Conservation (phyloP, 2,888 invertebrate genomes). For the Metalampra italica region DNA sequence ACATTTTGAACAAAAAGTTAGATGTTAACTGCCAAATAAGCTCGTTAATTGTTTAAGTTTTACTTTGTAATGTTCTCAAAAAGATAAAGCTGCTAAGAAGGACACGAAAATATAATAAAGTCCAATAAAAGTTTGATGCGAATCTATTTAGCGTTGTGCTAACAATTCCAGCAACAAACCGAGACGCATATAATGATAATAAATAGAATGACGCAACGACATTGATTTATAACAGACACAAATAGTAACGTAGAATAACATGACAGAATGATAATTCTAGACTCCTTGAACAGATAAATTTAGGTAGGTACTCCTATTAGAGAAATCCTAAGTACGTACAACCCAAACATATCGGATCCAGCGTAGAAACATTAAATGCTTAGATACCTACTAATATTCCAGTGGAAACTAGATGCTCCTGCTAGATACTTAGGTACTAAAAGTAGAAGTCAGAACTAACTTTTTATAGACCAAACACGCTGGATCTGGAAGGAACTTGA, state of each 20-base stretch:
- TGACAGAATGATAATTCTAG: not conserved
- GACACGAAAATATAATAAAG: constrained; percentile 2
- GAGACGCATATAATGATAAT: constrained; percentile 4
- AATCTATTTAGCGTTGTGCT: not conserved
- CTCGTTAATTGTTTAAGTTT: constrained; percentile 7
- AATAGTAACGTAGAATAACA: not conserved
- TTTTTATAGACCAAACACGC: too few relatives aligned
- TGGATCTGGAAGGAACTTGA: too few relatives aligned
- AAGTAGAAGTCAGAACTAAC: too few relatives aligned
- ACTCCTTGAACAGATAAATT: too few relatives aligned
- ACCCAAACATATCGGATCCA: too few relatives aligned
- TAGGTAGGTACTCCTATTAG: too few relatives aligned
- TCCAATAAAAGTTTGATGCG: not conserved
- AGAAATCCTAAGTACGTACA: too few relatives aligned
- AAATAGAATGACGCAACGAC: constrained; percentile 2
- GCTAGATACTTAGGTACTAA: too few relatives aligned
- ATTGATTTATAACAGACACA: constrained; percentile 1
- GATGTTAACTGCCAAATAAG: not conserved
- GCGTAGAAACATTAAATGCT: too few relatives aligned
- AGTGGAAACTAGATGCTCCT: too few relatives aligned
- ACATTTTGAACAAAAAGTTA: not conserved
- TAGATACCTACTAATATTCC: too few relatives aligned
- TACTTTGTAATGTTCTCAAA: not conserved
- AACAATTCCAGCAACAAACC: not conserved
- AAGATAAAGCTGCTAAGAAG: not conserved